A percentile compares a stretch with the other conserved stretches of the same genome.
These are phyloP conservation scores for Rhynchomys soricoides DNA, from an alignment of 2,113 vertebrate species.

Conservation along the genomic window DNA sequence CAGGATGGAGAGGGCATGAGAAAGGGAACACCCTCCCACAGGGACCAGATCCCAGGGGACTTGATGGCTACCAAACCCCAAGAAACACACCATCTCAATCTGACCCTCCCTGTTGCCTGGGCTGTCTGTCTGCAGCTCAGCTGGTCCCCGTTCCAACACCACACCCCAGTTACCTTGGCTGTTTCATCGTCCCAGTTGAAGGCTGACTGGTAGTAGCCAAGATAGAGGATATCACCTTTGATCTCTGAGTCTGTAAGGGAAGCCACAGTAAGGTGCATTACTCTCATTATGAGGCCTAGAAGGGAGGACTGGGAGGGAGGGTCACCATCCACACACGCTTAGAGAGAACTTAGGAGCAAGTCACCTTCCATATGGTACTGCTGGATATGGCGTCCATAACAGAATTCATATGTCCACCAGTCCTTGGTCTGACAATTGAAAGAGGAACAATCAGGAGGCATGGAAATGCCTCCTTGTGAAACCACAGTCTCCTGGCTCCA, in stretches of 20 bases:
- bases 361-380: constrained; percentile 96
- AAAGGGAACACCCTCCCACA: not conserved
- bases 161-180: constrained; percentile 89
- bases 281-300: not conserved
- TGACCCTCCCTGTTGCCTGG: not conserved
- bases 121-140: not conserved
- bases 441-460: not conserved
- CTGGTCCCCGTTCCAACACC: not conserved
- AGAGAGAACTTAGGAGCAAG: not conserved
- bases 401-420: constrained; percentile 98
- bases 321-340: constrained; percentile 40
- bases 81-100: not conserved
- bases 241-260: constrained; percentile 92
- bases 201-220: constrained; percentile 94
- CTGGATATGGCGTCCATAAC: constrained; percentile 93
- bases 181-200: constrained; percentile 95
- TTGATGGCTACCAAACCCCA: not conserved
- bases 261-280: not conserved
- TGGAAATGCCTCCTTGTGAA: not conserved
- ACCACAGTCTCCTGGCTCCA: not conserved
- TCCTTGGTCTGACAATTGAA: constrained; percentile 92
- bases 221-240: constrained; percentile 93
- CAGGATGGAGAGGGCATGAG: rapidly evolving
- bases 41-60: not conserved
- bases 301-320: not conserved